phyloP scores from a whole-genome alignment of 2,797 vertebrate genomes.

The Limnodromus scolopaceus region DNA sequence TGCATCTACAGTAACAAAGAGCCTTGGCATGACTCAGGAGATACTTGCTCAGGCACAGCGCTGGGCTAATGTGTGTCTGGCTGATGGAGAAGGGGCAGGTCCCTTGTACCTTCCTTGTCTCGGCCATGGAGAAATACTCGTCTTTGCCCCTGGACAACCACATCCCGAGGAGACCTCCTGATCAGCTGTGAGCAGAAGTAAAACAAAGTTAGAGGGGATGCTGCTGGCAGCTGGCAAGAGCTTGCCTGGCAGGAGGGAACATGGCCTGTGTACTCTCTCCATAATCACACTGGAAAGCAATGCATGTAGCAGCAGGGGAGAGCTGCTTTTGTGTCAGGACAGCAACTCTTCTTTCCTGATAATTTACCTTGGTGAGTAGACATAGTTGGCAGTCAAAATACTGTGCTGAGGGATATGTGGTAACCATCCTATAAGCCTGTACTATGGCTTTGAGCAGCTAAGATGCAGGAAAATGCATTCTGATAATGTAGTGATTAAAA shows the following conservation, averaged over 20 bases:
- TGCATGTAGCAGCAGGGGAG: background rate
- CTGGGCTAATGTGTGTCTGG: background rate
- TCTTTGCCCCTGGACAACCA: background rate
- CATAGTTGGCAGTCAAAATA: background rate
- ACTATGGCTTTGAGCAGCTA: background rate
- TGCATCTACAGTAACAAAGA: background rate
- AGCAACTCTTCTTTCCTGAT: background rate
- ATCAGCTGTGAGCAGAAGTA: background rate
- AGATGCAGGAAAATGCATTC: background rate
- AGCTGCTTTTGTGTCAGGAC: constrained; percentile 7
- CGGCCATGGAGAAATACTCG: fast-evolving
- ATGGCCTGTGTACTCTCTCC: background rate
- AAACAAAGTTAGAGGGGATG: fast-evolving
- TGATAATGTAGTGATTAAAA: background rate
- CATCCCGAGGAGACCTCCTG: background rate
- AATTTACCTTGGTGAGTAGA: background rate
- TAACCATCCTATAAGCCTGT: background rate
- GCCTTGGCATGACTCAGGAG: background rate
- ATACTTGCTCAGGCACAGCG: background rate
- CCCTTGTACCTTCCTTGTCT: background rate
- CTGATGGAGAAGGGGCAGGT: background rate
- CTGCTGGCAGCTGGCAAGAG: background rate
- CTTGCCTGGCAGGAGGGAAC: background rate
- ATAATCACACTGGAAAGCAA: background rate
- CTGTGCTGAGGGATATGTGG: background rate